A percentile compares a stretch with the other conserved stretches of the same genome.
Evolutionary conservation across 2,113 vertebrate genomes (phyloP).

Genomic region (Neogobius melanostomus): DNA sequence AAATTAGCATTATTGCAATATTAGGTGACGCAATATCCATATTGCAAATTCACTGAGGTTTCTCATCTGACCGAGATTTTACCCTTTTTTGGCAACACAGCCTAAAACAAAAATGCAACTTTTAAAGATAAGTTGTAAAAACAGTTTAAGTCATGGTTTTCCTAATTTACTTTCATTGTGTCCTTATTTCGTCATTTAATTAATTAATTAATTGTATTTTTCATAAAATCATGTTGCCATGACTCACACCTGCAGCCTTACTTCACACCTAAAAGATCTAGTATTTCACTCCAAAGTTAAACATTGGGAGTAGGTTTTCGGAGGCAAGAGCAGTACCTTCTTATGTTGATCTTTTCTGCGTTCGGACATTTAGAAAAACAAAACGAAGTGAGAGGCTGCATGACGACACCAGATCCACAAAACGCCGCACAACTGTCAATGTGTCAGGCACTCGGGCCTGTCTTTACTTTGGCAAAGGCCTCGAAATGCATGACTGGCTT

Average conservation of each 20-base stretch:
- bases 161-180: too few relatives aligned
- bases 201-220: neutral
- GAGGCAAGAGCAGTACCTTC: slow-evolving; percentile 42
- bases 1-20: too few relatives aligned
- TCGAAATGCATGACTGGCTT: slow-evolving; percentile 45
- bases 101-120: too few relatives aligned
- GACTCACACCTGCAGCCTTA: slow-evolving; percentile 34
- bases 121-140: too few relatives aligned
- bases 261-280: slow-evolving; percentile 43
- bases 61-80: too few relatives aligned
- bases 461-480: slow-evolving; percentile 69
- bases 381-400: slow-evolving; percentile 52
- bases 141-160: too few relatives aligned
- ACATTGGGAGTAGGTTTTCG: neutral
- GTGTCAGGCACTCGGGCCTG: slow-evolving; percentile 53
- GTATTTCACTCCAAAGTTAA: slow-evolving; percentile 16
- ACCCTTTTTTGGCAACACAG: too few relatives aligned
- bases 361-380: slow-evolving; percentile 67
- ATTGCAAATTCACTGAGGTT: too few relatives aligned
- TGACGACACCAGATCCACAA: slow-evolving; percentile 68
- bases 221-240: neutral
- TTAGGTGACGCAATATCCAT: too few relatives aligned
- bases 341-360: slow-evolving; percentile 68
- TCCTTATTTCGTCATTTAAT: too few relatives aligned
- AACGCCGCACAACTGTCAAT: slow-evolving; percentile 63